Base-by-base conservation (phyloP, 2,888 invertebrate genomes). In the Euspilapteryx auroguttella region DNA sequence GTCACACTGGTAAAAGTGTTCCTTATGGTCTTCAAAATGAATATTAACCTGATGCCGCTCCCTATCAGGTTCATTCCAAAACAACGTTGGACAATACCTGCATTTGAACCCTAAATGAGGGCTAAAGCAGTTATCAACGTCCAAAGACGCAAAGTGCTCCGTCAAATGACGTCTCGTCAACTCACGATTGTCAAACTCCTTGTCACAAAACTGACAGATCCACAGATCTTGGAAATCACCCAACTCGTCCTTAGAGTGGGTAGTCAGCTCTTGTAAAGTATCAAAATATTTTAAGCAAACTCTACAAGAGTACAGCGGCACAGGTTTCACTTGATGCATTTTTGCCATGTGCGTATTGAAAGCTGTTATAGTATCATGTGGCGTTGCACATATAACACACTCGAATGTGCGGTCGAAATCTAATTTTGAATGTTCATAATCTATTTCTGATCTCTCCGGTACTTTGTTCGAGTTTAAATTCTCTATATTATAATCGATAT, bases 121-220 rank as follows among this genome's bases (percentile, higher is more conserved):
- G 35, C 71, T 64, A 31, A 69, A 73, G 36, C 75, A 75, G 34
- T 73, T 75, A 33, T 65, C 62, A 45, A 49, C 56, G 25, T 66
- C 64, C 17, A 62, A 41, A 12, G 34, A 35, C 24, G 54, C 48
- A 55, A 53, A 65, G 37, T 71, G 77, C 21, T 55, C 57, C 0
- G 55, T 55, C 34, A 68, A 41, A 41, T 68, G 73, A 4, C 37
- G 40, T 22, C 77, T 49, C 0, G 69, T 58, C 0, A 40, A 37
- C 33, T 54, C 58, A 23, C 76, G 39, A 12, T 55, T 50, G 21
- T 62, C 51, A 55, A 77, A 78, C 35, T 75, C 75, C 21, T 62
- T 59, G 24, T 76, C 69, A 47, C 78, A 78, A 41, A 78, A 69
- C 48, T 78, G 78, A 45, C 78, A 78, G 3, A 73, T 40, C 66